Percentiles rank a stretch among this genome's conserved stretches.
Conservation (phyloP, 1,140 invertebrate genomes). For the Hylyphantes graminicola region DNA sequence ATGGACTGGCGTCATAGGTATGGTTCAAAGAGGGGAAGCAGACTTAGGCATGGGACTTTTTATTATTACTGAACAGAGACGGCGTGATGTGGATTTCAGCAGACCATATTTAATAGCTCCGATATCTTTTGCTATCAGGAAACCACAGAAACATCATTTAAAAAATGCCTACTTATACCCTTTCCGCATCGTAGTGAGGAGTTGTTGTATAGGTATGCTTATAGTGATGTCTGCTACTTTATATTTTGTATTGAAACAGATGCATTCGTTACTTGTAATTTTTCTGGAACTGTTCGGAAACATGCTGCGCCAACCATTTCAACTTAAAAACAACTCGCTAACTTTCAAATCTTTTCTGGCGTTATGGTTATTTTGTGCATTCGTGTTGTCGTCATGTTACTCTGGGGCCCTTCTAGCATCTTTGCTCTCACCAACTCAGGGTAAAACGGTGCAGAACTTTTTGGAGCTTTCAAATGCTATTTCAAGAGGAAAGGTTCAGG, state of each 20-base stretch:
- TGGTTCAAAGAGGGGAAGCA: no score
- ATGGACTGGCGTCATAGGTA: no score
- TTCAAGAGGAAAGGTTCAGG: background rate
- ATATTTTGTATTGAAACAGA: background rate
- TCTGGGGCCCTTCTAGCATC: background rate
- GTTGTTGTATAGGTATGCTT: background rate
- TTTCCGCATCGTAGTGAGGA: background rate
- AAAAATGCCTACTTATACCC: background rate
- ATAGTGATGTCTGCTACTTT: background rate
- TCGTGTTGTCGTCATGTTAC: background rate
- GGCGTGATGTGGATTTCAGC: conserved; percentile 24
- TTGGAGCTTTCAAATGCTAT: conserved; percentile 13
- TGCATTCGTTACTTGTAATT: background rate
- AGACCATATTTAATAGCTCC: background rate
- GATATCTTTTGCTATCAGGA: background rate
- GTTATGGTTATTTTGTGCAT: background rate
- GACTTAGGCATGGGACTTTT: no score
- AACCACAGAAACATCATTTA: background rate
- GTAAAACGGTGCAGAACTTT: conserved; percentile 1
- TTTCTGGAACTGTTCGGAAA: background rate
- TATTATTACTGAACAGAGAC: no score
- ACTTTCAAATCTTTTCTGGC: background rate
- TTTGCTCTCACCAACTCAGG: background rate
- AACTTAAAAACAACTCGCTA: background rate
- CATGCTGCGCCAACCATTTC: background rate